Conservation (phyloP, 92 coral and sea anemone species). For the Bergia puertoricense region DNA sequence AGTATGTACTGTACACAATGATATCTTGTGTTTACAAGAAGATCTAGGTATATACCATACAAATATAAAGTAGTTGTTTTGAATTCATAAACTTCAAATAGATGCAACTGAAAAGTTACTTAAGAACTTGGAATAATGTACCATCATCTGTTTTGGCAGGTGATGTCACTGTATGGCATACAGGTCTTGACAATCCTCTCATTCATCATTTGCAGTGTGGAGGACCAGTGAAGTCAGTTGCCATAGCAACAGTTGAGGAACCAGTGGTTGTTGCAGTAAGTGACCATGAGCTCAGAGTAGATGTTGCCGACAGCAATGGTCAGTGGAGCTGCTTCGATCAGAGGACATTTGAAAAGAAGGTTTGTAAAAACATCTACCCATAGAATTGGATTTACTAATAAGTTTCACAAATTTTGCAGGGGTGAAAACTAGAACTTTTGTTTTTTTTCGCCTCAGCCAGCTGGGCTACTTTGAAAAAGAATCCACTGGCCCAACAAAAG, state of each 20-base stretch:
- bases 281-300: conserved; percentile 71
- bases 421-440: not conserved
- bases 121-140: not conserved
- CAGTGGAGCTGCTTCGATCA: conserved; percentile 74
- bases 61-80: no score
- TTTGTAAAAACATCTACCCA: conserved; percentile 12
- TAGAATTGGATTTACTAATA: not conserved
- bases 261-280: conserved; percentile 62
- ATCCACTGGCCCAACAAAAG: no score
- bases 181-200: conserved; percentile 63
- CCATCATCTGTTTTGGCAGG: conserved; percentile 50
- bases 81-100: no score
- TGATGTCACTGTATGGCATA: conserved; percentile 76
- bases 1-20: no score
- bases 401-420: no score
- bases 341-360: conserved; percentile 76
- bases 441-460: no score
- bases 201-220: conserved; percentile 64
- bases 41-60: no score
- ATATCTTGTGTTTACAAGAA: no score
- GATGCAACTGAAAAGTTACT: no score
- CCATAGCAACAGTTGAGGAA: conserved; percentile 57
- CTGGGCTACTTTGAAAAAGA: no score
- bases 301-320: conserved; percentile 67
- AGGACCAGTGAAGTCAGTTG: conserved; percentile 75